phyloP scores from a whole-genome alignment of 2,888 invertebrate genomes.

The Anarsia innoxiella region DNA sequence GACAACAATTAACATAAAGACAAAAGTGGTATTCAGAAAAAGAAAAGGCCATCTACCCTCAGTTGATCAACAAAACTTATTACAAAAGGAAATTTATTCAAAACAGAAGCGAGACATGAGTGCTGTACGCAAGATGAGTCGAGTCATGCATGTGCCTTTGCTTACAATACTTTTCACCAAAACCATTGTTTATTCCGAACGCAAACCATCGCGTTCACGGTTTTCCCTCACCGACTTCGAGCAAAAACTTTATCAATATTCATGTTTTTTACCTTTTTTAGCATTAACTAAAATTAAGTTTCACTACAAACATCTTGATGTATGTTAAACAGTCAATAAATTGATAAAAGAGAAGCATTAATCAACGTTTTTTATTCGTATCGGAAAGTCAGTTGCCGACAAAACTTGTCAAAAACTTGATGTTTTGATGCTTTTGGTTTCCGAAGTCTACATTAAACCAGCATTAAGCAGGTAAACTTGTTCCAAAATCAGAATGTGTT shows the following conservation, averaged over 20 bases:
- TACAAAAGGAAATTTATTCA: constrained; percentile 60
- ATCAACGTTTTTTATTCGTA: constrained; percentile 11
- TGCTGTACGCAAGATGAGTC: constrained; percentile 55
- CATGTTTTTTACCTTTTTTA: constrained; percentile 21
- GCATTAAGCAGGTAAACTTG: too few species aligned
- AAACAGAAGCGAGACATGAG: constrained; percentile 48
- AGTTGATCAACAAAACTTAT: constrained; percentile 29
- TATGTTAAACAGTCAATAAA: constrained; percentile 15
- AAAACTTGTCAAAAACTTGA: not conserved
- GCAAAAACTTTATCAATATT: constrained; percentile 37
- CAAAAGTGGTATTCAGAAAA: too few species aligned
- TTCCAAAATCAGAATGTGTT: too few species aligned
- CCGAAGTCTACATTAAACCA: too few species aligned
- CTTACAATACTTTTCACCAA: constrained; percentile 34
- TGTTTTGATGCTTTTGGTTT: constrained; percentile 1
- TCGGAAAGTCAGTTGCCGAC: constrained; percentile 1
- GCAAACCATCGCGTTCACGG: constrained; percentile 41
- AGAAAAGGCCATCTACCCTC: too few species aligned
- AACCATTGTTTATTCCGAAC: constrained; percentile 59
- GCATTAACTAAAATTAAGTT: constrained; percentile 10
- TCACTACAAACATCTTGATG: constrained; percentile 9
- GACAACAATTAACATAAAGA: too few species aligned
- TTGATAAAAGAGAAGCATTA: constrained; percentile 15
- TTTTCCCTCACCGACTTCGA: constrained; percentile 35
- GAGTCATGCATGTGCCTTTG: too few species aligned